Evolutionary conservation across 2,113 vertebrate species (phyloP).

Genomic region (Ptilorrhoa leucosticta): DNA sequence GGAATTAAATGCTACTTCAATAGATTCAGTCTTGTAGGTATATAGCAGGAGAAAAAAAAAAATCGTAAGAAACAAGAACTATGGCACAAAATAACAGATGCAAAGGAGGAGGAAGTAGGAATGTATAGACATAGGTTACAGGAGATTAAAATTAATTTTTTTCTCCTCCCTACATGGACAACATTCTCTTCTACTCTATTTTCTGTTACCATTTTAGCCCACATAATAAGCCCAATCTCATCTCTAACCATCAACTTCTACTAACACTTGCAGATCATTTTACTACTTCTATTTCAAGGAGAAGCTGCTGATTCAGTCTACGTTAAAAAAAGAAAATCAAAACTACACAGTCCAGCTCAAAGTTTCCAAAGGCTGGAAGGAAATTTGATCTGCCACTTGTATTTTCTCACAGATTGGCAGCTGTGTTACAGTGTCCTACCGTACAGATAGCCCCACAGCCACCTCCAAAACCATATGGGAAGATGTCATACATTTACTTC

Average conservation of each 20-base stretch:
- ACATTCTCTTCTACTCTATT: neutral
- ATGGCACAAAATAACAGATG: neutral
- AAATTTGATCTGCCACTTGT: neutral
- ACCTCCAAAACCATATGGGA: neutral
- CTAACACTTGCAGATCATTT: neutral
- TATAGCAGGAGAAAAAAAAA: neutral
- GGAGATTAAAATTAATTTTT: neutral
- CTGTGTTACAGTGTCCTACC: neutral
- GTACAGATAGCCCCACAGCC: fast-evolving
- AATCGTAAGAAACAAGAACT: neutral
- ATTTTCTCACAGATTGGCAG: neutral
- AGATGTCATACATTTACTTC: neutral
- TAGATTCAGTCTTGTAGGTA: neutral
- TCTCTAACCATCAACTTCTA: neutral
- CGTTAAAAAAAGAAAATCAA: neutral
- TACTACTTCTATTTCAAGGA: neutral
- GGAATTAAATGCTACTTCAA: neutral
- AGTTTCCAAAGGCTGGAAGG: neutral
- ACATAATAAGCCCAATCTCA: neutral
- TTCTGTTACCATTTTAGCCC: neutral
- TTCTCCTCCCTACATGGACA: neutral
- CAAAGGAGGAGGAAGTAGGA: neutral
- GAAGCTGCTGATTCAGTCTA: neutral
- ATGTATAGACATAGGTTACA: neutral
- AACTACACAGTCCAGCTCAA: neutral